Evolutionary conservation across 2,113 vertebrate genomes (phyloP).

Genomic region (Murina feae): DNA sequence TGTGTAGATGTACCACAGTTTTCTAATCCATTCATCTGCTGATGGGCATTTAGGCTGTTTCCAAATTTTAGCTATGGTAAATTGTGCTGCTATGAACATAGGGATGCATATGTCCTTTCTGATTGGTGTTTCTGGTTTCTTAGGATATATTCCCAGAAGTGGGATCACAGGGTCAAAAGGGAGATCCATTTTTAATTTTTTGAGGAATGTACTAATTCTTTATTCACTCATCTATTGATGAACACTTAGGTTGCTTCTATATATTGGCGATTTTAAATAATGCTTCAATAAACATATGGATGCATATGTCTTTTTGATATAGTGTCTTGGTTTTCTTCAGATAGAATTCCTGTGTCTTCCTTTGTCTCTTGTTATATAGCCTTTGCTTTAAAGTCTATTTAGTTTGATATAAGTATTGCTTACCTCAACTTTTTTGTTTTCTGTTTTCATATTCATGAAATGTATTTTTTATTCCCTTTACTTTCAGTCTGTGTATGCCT

Average conservation of each 20-base stretch:
- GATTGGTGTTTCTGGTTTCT: too few species aligned
- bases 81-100: too few species aligned
- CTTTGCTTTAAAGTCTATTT: neutral
- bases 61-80: too few species aligned
- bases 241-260: neutral
- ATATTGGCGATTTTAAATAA: neutral
- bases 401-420: neutral
- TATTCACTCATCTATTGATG: neutral
- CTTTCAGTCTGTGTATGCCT: neutral
- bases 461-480: neutral
- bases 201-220: neutral
- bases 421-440: neutral
- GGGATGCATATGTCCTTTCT: too few species aligned
- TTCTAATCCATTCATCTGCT: too few species aligned
- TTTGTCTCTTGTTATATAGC: neutral
- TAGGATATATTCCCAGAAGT: too few species aligned
- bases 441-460: neutral
- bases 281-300: neutral
- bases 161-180: too few species aligned
- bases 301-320: neutral
- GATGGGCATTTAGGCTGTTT: too few species aligned
- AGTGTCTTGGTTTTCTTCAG: neutral
- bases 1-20: too few species aligned
- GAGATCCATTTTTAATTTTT: too few species aligned
- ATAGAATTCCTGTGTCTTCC: neutral